Percentiles rank a stretch among this genome's conserved stretches.
Evolutionary conservation across 2,888 invertebrate genomes (phyloP).

Genomic region (Taphrorychus bicolor): DNA sequence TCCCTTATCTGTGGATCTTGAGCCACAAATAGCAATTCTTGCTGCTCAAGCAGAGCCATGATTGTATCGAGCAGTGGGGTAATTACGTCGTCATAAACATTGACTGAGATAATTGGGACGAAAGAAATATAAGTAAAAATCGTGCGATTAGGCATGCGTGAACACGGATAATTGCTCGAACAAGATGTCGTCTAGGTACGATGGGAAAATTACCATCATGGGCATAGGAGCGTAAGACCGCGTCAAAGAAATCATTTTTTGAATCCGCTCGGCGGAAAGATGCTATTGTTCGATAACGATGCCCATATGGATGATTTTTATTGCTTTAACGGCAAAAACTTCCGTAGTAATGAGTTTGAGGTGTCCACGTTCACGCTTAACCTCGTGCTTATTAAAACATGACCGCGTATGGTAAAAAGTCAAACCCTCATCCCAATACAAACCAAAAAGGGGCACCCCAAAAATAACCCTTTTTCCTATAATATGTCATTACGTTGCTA

Average conservation of each 20-base stretch:
- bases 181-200: constrained; percentile 34
- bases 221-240: constrained; percentile 34
- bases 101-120: constrained; percentile 8
- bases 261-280: constrained; percentile 30
- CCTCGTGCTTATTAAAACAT: not conserved
- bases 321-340: constrained; percentile 5
- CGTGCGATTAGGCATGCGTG: constrained; percentile 35
- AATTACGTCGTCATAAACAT: constrained; percentile 16
- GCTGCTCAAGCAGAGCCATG: not conserved
- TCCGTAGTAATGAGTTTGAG: not conserved
- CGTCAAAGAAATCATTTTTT: constrained; percentile 33
- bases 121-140: constrained; percentile 20
- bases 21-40: constrained; percentile 1
- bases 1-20: not conserved
- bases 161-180: constrained; percentile 28
- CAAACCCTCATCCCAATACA: constrained; percentile 18
- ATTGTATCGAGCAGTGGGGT: not conserved
- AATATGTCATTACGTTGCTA: constrained; percentile 55
- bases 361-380: not conserved
- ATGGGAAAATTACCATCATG: constrained; percentile 37
- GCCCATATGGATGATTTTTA: constrained; percentile 28
- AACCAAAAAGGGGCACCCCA: constrained; percentile 33
- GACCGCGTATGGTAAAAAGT: not conserved
- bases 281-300: constrained; percentile 33
- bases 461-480: constrained; percentile 46